A percentile compares a stretch with the other conserved stretches of the same genome.
Evolutionary conservation across 2,888 invertebrate genomes (phyloP).

Genomic region (Eupithecia inturbata): DNA sequence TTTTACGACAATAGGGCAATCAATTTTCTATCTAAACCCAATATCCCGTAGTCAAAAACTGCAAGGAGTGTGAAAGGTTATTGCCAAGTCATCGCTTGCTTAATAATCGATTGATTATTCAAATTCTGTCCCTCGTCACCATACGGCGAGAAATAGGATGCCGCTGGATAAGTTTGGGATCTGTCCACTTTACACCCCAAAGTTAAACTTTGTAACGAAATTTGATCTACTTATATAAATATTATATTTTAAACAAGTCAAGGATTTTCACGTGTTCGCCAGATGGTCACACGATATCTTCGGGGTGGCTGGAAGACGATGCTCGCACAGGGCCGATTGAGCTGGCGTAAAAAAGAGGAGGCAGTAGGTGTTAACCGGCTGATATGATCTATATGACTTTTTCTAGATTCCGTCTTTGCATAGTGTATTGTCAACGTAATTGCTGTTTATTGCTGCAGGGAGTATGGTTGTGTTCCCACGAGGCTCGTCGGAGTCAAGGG

Average conservation of each 20-base stretch:
- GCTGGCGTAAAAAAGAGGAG: background rate
- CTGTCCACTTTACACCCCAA: background rate
- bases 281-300: background rate
- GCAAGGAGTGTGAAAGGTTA: constrained; percentile 66
- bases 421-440: constrained; percentile 16
- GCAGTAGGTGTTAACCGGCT: background rate
- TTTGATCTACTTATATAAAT: background rate
- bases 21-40: constrained; percentile 60
- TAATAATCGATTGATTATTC: constrained; percentile 79
- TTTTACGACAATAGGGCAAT: constrained; percentile 71
- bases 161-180: constrained; percentile 45
- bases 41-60: constrained; percentile 47
- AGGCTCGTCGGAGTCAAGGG: constrained; percentile 40
- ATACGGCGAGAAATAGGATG: constrained; percentile 49
- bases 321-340: background rate
- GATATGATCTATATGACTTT: background rate
- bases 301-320: background rate
- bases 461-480: constrained; percentile 53
- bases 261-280: background rate
- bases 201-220: constrained; percentile 3
- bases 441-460: constrained; percentile 36
- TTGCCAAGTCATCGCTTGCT: constrained; percentile 67
- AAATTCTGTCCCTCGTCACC: constrained; percentile 59
- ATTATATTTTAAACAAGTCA: background rate
- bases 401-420: background rate